phyloP scores from a whole-genome alignment of 2,113 vertebrate species.

The Lethenteron reissneri region DNA sequence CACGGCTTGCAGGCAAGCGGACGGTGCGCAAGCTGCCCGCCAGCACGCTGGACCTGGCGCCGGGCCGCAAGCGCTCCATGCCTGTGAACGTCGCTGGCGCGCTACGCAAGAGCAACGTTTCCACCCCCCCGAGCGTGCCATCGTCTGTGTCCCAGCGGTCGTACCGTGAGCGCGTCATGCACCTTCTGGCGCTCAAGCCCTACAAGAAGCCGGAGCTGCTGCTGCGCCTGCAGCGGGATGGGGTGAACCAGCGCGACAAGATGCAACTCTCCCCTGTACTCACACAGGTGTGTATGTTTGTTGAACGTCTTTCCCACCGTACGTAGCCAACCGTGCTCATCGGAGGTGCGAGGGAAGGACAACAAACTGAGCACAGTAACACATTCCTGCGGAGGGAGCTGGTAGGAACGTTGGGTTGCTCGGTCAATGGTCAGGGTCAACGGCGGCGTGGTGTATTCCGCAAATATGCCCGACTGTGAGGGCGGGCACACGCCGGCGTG shows the following conservation, averaged over 20 bases:
- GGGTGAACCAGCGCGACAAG: conserved; percentile 53
- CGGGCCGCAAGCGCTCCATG: conserved; percentile 47
- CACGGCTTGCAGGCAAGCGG: not conserved
- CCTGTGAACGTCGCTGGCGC: conserved; percentile 63
- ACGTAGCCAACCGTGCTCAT: too few relatives aligned
- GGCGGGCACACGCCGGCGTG: too few relatives aligned
- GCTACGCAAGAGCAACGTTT: conserved; percentile 31
- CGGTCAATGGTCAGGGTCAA: too few relatives aligned
- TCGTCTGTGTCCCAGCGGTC: conserved; percentile 32
- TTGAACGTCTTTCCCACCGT: not conserved
- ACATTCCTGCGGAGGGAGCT: too few relatives aligned
- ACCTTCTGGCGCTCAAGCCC: conserved; percentile 81
- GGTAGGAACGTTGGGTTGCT: too few relatives aligned
- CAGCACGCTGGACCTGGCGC: conserved; percentile 42
- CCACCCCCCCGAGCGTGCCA: conserved; percentile 9
- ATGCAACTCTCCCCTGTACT: conserved; percentile 60
- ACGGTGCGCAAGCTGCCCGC: conserved; percentile 45
- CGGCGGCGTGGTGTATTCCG: too few relatives aligned
- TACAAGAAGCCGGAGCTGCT: conserved; percentile 84
- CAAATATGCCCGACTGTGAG: too few relatives aligned
- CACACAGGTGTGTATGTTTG: conserved; percentile 45
- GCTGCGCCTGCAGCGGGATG: conserved; percentile 72
- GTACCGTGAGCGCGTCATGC: conserved; percentile 60
- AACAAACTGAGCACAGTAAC: too few relatives aligned
- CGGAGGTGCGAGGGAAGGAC: too few relatives aligned